Evolutionary conservation across 2,888 invertebrate genomes (phyloP), one percentile per base, ranked within the genome.

Genomic region (Hanleya hanleyi): DNA sequence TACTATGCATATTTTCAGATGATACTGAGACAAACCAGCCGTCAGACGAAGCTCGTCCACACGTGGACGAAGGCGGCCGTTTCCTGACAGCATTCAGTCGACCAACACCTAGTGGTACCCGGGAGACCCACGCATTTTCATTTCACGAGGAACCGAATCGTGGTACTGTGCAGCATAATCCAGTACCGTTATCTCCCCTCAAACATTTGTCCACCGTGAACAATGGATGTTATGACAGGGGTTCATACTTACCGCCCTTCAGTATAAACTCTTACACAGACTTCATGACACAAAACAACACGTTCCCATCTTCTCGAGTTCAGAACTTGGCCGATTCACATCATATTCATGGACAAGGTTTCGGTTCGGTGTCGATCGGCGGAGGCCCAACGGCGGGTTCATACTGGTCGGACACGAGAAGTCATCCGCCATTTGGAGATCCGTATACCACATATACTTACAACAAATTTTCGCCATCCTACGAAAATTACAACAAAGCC

Each of bases 81-180:
- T n/a, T n/a, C n/a, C n/a, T n/a, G 6, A 84, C 86, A 7, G 85
- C 86, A 6, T 86, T 86, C 61, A 71, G 78, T 6, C 71, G 85
- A 32, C 84, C 84, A 2, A 70, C 67, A 4, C 84, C 83, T 0
- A 75, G 80, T 18, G 69, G 29, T n/a, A 75, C 78, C 26, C 71
- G 74, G 9, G 69, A 74, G n/a, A 15, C 12, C 26, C 9, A 15
- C 18, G 49, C 69, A 3, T 65, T 32, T 29, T 47, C 9, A 67
- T 74, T 57, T 36, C 29, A 51, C 50, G 68, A 73, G n/a, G 69
- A 68, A 7, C 29, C 29, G 5, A 7, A 29, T 29, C 38, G 35
- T n/a, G 18, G 3, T 1, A 7, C 32, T 15, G 29, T 76, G 2
- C 64, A 29, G 18, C 71, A 71, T 41, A 15, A 71, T 6, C 35